phyloP scores from a whole-genome alignment of 2,113 vertebrate species.

The Coreoperca whiteheadi region DNA sequence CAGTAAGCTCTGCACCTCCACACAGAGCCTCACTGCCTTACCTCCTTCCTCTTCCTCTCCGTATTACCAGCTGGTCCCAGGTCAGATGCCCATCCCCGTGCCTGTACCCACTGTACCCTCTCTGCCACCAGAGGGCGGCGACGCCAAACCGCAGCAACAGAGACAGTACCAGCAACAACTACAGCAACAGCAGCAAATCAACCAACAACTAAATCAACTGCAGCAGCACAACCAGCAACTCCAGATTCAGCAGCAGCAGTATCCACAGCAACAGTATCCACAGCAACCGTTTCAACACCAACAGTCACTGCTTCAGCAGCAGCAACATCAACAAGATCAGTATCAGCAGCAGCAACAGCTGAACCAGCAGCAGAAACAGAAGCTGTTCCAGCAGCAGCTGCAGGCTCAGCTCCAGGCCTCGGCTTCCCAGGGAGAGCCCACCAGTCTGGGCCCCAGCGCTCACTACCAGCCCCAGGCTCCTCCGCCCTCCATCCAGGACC shows the following conservation, averaged over 20 bases:
- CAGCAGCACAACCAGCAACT: constrained; percentile 28
- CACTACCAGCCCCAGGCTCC: constrained; percentile 18
- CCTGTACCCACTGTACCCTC: constrained; percentile 60
- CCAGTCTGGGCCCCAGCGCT: constrained; percentile 56
- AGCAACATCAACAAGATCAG: neutral
- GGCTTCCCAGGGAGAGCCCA: constrained; percentile 40
- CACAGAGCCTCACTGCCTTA: constrained; percentile 84
- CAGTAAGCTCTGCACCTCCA: constrained; percentile 81
- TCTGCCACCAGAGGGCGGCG: constrained; percentile 47
- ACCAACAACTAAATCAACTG: constrained; percentile 27
- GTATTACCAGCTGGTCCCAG: constrained; percentile 85
- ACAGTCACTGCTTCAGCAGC: constrained; percentile 7
- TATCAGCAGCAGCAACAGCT: constrained; percentile 21
- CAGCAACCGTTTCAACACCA: constrained; percentile 29
- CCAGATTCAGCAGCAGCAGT: neutral
- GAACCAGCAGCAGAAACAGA: constrained; percentile 51
- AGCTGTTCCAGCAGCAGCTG: constrained; percentile 69
- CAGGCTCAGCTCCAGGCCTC: constrained; percentile 82
- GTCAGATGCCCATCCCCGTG: constrained; percentile 81
- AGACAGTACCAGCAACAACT: constrained; percentile 6
- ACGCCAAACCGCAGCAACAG: constrained; percentile 28
- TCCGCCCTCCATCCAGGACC: constrained; percentile 25
- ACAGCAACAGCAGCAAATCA: constrained; percentile 26
- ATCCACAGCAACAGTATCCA: neutral
- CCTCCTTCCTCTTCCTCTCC: constrained; percentile 76